A percentile compares a stretch with the other conserved stretches of the same genome.
phyloP scores from a whole-genome alignment of 1,140 invertebrate genomes.

The Apolygus lucorum region DNA sequence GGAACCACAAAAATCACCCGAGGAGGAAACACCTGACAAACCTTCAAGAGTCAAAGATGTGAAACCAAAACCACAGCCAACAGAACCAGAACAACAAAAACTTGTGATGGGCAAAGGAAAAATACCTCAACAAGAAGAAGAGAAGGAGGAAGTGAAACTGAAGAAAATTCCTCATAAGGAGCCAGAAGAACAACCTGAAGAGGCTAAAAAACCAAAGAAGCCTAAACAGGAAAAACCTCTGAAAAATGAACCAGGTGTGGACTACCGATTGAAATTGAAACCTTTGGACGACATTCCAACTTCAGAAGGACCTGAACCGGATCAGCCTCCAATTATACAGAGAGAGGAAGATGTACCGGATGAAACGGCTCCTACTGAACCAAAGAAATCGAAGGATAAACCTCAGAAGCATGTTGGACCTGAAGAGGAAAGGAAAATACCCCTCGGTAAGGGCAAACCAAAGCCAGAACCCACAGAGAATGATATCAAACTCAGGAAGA shows the following conservation, averaged over 20 bases:
- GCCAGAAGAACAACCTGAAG: constrained; percentile 27
- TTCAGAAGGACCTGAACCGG: constrained; percentile 29
- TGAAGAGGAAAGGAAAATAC: constrained; percentile 40
- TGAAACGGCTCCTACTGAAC: constrained; percentile 31
- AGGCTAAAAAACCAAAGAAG: constrained; percentile 33
- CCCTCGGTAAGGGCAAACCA: constrained; percentile 38
- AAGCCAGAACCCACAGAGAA: constrained; percentile 37
- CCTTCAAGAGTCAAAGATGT: constrained; percentile 38
- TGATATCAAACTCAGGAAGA: constrained; percentile 41
- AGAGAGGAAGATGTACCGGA: constrained; percentile 31
- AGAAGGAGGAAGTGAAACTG: constrained; percentile 31
- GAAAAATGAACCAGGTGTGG: constrained; percentile 32
- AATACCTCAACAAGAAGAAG: constrained; percentile 30
- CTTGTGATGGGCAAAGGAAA: constrained; percentile 35
- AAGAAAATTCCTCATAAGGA: constrained; percentile 30
- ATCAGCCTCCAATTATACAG: constrained; percentile 28
- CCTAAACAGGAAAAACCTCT: constrained; percentile 35
- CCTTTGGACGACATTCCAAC: constrained; percentile 33
- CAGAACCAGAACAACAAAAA: constrained; percentile 38
- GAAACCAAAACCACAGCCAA: constrained; percentile 38
- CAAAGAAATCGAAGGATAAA: constrained; percentile 32
- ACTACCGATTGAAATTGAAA: constrained; percentile 31
- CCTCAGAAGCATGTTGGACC: constrained; percentile 27
- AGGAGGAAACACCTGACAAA: constrained; percentile 32
- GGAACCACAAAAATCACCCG: constrained; percentile 26